Evolutionary conservation across 2,888 invertebrate species (phyloP).

Genomic region (Campoplex nolae): DNA sequence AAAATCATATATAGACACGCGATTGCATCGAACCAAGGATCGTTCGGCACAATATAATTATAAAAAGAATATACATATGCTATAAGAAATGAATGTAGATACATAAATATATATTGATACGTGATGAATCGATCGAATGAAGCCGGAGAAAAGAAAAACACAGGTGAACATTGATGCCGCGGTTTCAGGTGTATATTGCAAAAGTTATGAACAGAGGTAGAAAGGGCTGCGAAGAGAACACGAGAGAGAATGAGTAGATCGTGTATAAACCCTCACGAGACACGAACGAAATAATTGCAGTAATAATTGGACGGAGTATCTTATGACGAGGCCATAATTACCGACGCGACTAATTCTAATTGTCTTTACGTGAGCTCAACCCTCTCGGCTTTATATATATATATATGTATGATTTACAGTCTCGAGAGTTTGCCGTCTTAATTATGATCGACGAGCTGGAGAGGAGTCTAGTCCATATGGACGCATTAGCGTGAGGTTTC

Average conservation of each 20-base stretch:
- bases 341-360: constrained; percentile 72
- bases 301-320: constrained; percentile 68
- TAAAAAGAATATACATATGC: constrained; percentile 7
- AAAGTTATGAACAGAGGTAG: constrained; percentile 11
- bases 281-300: constrained; percentile 71
- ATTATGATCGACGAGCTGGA: constrained; percentile 71
- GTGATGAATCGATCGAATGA: constrained; percentile 25
- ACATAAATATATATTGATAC: neutral
- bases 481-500: neutral
- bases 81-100: neutral
- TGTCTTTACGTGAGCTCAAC: constrained; percentile 69
- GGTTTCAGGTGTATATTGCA: neutral
- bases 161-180: neutral
- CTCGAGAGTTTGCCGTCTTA: constrained; percentile 68
- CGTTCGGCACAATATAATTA: constrained; percentile 34
- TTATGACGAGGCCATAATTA: constrained; percentile 72
- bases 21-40: neutral
- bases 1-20: constrained; percentile 11
- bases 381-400: constrained; percentile 9
- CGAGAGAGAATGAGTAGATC: constrained; percentile 3
- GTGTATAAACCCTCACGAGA: constrained; percentile 30
- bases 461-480: constrained; percentile 21
- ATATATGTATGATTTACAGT: constrained; percentile 11
- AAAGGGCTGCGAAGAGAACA: neutral
- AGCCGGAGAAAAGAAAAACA: neutral